Base-by-base conservation (phyloP, 2,113 vertebrate species). In the Cyprinodon tularosa region DNA sequence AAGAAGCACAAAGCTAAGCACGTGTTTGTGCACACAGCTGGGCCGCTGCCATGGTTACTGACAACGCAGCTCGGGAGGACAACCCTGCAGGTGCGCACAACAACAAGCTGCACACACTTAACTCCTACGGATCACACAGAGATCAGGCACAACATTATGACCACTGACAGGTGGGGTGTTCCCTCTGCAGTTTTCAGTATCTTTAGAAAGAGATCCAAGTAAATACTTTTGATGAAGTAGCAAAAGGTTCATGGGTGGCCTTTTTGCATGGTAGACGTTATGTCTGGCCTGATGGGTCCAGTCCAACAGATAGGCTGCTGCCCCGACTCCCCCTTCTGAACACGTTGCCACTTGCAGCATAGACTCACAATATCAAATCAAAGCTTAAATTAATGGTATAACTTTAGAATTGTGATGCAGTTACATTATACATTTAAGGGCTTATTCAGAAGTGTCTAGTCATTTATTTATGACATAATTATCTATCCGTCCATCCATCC, bases 21-120 rank as follows among this genome's bases (percentile, higher is more conserved):
- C 93, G 89, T 94, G 91, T 92, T 77, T 67, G 81, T 64, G 84
- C 92, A 91, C 91, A 89, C 88, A 87, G 85, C 82, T 86, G 82
- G 85, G 89, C 75, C 76, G 88, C 76, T 91, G 92, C 90, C 91
- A 93, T 93, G 92, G 93, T 90, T 88, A 93, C 93, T 74, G 87
- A 88, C 72, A 81, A 91, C 87, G 82, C 88, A 82, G 78, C 84
- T 81, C 62, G 40, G 68, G 63, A 72, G 44, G 42, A 39, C 64
- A 77, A 61, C 66, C 36, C 29, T 65, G 62, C 68, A 70, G 77
- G 72, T 53, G 29, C 70, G 40, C 13, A 5, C 17, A 73, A 72
- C 6, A 69, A 57, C 61, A 22, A 63, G 40, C 45, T 67, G 14
- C 74, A 40, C 53, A 15, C 82, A 62, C 42, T 13, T 13, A 20